A percentile compares a stretch with the other conserved stretches of the same genome.
Conservation (phyloP, 2,113 vertebrate species). For the Prinia subflava region DNA sequence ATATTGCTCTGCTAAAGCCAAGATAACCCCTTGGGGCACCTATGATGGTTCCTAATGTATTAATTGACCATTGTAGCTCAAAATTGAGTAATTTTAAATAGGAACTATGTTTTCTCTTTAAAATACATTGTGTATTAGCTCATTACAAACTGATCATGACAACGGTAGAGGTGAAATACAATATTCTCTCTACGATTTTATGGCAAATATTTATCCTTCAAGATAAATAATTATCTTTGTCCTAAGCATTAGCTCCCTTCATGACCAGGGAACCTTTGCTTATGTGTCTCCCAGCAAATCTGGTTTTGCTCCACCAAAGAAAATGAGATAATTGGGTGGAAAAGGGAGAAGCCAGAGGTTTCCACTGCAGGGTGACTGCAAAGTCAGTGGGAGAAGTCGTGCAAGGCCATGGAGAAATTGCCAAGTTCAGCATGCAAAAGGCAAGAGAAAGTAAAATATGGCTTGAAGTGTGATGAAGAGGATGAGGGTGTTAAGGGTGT, state of each 20-base stretch:
- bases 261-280: not conserved
- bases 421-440: not conserved
- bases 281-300: not conserved
- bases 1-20: not conserved
- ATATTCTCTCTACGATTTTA: not conserved
- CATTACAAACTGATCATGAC: not conserved
- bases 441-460: slow-evolving; percentile 24
- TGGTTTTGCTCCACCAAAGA: not conserved
- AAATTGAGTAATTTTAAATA: not conserved
- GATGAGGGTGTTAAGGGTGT: slow-evolving; percentile 51
- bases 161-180: not conserved
- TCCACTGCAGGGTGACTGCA: not conserved
- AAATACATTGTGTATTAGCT: not conserved
- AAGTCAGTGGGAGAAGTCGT: not conserved
- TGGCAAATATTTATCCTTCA: not conserved
- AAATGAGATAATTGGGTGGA: not conserved
- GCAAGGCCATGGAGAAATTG: not conserved
- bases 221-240: not conserved
- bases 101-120: not conserved
- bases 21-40: not conserved
- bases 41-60: not conserved
- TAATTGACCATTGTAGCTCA: not conserved
- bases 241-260: not conserved
- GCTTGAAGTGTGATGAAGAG: not conserved
- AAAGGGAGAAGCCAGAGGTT: not conserved